phyloP scores from a whole-genome alignment of 2,888 invertebrate genomes.

The Spisula subtruncata region DNA sequence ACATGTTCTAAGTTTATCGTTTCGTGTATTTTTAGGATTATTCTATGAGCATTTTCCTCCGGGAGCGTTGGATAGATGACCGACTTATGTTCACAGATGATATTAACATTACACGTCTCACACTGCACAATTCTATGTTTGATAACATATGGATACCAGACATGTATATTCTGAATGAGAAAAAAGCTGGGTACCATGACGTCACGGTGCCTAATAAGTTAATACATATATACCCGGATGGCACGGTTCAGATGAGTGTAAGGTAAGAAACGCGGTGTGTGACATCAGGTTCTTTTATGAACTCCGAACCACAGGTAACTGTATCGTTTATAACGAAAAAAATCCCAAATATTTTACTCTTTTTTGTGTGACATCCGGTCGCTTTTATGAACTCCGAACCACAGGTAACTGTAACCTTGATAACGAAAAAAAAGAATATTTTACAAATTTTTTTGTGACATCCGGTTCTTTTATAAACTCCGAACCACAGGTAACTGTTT shows the following conservation, averaged over 20 bases:
- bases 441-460: no score
- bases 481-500: no score
- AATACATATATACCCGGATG: conserved; percentile 26
- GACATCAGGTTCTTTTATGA: no score
- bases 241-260: conserved; percentile 4
- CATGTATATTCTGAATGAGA: conserved; percentile 28
- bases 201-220: conserved; percentile 27
- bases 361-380: no score
- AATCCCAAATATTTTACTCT: no score
- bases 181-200: conserved; percentile 11
- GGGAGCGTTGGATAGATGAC: conserved; percentile 29
- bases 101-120: background rate
- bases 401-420: no score
- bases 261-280: background rate
- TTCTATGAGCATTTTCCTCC: conserved; percentile 30
- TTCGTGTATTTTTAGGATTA: background rate
- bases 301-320: no score
- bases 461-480: no score
- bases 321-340: no score
- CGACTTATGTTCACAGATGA: background rate
- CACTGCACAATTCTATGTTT: background rate
- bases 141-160: conserved; percentile 22
- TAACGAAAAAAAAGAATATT: no score
- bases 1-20: no score
- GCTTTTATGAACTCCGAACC: no score